Base-by-base conservation (phyloP, 2,113 vertebrate species). In the Otolemur garnettii region DNA sequence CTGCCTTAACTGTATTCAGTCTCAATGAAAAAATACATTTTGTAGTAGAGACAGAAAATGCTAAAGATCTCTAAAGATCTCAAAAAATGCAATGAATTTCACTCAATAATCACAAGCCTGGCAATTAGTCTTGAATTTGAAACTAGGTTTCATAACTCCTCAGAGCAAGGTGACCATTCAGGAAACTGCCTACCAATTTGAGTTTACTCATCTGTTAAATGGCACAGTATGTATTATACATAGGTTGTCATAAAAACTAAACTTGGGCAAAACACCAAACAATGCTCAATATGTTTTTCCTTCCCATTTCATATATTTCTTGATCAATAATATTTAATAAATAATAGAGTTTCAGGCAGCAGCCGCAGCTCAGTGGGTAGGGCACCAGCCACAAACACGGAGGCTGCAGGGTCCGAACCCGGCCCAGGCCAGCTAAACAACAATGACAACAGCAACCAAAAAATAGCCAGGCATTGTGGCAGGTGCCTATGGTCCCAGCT, bases 71-170 rank as follows among this genome's bases (percentile, higher is more conserved):
- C 91, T 50, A 9, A 50, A 86, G 59, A 80, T 53, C 90, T 77
- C n/a, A 87, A 94, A 82, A 79, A 86, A 87, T 68, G 38, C 22
- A 90, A 55, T 66, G 62, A 59, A 77, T 33, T 84, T 94, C 81
- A 71, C 57, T 88, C 15, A 59, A 38, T 78, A 78, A 86, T 85
- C 66, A 80, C 2, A 80, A 18, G 75, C 18, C 85, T 85, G 84
- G 45, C 35, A 60, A 35, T 88, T 78, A 62, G 94, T 59, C 78
- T 87, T 21, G 28, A 62, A 75, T 50, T 80, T 28, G n/a, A 90
- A 53, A 60, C 26, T 60, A 59, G 80, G 45, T 95, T 68, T 84
- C 50, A 11, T 14, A 91, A 57, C 42, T 93, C 85, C 45, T n/a
- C 28, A 85, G 45, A 84, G 45, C 53, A 78, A 92, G 12, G 30